Evolutionary conservation across 2,888 invertebrate species (phyloP), one percentile per base, ranked within the genome.

Genomic region (Philereme transversata): DNA sequence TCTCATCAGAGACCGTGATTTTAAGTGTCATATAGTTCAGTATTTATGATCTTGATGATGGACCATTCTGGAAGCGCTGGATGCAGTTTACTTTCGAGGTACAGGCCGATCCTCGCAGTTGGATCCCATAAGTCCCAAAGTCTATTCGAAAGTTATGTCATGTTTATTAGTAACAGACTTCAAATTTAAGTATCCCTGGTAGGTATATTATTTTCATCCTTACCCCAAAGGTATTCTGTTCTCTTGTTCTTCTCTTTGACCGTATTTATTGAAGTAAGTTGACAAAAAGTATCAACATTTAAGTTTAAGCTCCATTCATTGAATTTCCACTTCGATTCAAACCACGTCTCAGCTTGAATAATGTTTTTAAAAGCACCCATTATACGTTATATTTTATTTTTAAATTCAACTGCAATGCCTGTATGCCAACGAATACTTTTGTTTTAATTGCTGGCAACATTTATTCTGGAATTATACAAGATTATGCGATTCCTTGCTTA

Each of bases 291-390:
- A 9, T 11, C 46, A 10, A 51, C 36, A 48, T 11, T 51, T 49
- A 47, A 60, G 10, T 44, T 11, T 3, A 57, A 51, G 4, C 36
- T 38, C 43, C 56, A 52, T 53, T 60, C 59, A 70, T 64, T 62
- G 62, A 68, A 61, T 67, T 67, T 67, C 58, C 51, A 67, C 46
- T 59, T 57, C 50, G 36, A 64, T 65, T 62, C 67, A 51, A 63
- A 11, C 44, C 60, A 60, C 60, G 64, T 60, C 53, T 48, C 35
- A 41, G 47, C 35, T 44, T 70, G 66, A 68, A 68, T 70, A 64
- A 70, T 70, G 59, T 50, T 22, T 22, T 22, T 22, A 22, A 22
- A 57, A 44, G 11, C 33, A 36, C 36, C 50, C 65, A 60, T 60
- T 65, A 64, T 58, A 48, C 53, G 57, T 59, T 51, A 44, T 57